Conservation (phyloP, 1,140 invertebrate genomes). For the Caenorhabditis briggsae region DNA sequence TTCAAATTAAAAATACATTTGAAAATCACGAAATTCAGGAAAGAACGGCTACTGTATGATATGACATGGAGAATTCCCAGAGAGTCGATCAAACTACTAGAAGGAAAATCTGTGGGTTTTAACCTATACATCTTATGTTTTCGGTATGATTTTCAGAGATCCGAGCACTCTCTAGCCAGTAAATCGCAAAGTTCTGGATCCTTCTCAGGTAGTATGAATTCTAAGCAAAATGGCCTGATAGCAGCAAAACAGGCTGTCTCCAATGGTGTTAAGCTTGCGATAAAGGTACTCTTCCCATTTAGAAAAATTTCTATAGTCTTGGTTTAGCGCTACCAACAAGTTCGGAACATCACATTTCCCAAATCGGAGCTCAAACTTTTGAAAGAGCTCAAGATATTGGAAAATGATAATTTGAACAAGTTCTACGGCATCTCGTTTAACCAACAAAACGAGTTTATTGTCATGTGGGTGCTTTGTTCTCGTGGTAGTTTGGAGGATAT, state of each 20-base stretch:
- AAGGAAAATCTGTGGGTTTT: conserved; percentile 62
- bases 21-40: conserved; percentile 65
- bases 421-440: conserved; percentile 78
- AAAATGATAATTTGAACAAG: conserved; percentile 78
- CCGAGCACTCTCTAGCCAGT: conserved; percentile 63
- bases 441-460: conserved; percentile 77
- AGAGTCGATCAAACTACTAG: conserved; percentile 73
- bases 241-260: conserved; percentile 58
- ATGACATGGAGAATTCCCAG: conserved; percentile 77
- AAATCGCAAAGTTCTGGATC: conserved; percentile 61
- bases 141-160: conserved; percentile 68
- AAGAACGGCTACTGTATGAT: conserved; percentile 76
- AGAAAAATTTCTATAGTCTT: neutral
- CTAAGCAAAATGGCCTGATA: conserved; percentile 55
- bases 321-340: conserved; percentile 73
- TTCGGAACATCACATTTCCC: conserved; percentile 75
- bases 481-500: conserved; percentile 76
- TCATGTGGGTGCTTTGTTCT: conserved; percentile 75
- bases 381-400: conserved; percentile 77
- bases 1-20: neutral
- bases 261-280: conserved; percentile 49
- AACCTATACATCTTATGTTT: neutral
- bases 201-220: conserved; percentile 57
- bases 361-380: conserved; percentile 73
- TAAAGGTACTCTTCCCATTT: neutral